A percentile compares a stretch with the other conserved stretches of the same genome.
Conservation (phyloP, 2,888 invertebrate genomes). For the Orthonevra nobilis region DNA sequence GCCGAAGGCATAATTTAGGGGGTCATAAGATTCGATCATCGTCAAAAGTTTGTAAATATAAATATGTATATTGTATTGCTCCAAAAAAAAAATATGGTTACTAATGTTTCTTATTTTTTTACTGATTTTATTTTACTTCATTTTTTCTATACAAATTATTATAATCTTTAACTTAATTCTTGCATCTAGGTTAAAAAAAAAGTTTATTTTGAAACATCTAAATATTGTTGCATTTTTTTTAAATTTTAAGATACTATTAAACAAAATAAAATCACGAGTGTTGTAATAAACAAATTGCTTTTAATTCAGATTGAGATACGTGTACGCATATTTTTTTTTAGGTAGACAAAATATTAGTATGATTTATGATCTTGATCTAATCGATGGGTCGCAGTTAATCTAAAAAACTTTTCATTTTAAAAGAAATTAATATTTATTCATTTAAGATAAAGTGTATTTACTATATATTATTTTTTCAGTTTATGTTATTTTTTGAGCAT, state of each 20-base stretch:
- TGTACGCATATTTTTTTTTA: no score
- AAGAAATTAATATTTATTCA: background rate
- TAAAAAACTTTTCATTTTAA: background rate
- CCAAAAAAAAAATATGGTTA: no score
- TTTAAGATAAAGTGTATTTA: background rate
- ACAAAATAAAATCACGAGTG: background rate
- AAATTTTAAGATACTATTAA: no score
- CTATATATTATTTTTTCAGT: background rate
- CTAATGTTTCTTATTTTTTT: no score
- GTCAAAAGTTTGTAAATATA: no score
- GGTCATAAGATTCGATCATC: no score
- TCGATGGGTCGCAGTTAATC: conserved; percentile 25
- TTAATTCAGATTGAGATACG: background rate
- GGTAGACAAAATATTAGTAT: background rate
- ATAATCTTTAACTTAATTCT: no score
- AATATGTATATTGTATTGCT: no score
- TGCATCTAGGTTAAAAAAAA: conserved; percentile 17
- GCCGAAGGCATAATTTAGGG: no score
- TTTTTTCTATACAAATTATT: no score
- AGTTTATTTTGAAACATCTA: conserved; percentile 10
- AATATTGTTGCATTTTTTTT: background rate
- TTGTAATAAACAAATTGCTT: conserved; percentile 5
- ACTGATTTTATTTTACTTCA: no score
- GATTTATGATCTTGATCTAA: conserved; percentile 1
- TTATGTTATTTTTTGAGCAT: background rate